Evolutionary conservation across 2,113 vertebrate genomes (phyloP).

Genomic region (Haemorhous mexicanus): DNA sequence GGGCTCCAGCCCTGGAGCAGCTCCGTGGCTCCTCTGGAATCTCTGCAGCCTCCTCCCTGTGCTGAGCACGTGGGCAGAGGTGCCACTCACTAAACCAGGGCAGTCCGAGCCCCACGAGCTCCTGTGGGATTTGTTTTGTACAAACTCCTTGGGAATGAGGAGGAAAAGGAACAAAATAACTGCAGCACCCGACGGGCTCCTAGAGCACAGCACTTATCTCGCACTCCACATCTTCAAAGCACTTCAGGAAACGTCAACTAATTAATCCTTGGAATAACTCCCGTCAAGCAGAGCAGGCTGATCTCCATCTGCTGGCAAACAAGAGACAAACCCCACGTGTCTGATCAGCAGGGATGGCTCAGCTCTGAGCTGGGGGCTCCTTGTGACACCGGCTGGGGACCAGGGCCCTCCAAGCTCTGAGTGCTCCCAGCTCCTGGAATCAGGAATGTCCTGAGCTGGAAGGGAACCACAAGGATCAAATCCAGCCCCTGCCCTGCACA

Average conservation of each 20-base stretch:
- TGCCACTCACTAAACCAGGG: neutral
- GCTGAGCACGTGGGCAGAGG: neutral
- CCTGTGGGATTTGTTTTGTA: neutral
- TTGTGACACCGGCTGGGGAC: fast-evolving
- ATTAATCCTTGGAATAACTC: neutral
- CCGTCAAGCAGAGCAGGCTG: neutral
- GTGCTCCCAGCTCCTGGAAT: fast-evolving
- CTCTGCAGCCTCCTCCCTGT: neutral
- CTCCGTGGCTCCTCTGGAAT: neutral
- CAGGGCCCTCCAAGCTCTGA: neutral
- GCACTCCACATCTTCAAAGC: neutral
- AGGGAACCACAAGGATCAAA: neutral
- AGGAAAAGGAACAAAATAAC: neutral
- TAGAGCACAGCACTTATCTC: neutral
- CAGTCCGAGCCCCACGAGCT: fast-evolving
- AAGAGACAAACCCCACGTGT: neutral
- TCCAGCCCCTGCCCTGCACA: neutral
- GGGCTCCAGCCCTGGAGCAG: neutral
- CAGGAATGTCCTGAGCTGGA: neutral
- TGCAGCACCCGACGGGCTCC: neutral
- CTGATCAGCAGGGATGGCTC: fast-evolving
- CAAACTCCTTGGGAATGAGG: neutral
- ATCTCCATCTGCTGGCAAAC: neutral
- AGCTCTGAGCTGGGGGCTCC: neutral
- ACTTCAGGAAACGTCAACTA: neutral